Evolutionary conservation across 1,140 invertebrate genomes (phyloP), one percentile per base, ranked within the genome.

Genomic region (Heliconius congener): DNA sequence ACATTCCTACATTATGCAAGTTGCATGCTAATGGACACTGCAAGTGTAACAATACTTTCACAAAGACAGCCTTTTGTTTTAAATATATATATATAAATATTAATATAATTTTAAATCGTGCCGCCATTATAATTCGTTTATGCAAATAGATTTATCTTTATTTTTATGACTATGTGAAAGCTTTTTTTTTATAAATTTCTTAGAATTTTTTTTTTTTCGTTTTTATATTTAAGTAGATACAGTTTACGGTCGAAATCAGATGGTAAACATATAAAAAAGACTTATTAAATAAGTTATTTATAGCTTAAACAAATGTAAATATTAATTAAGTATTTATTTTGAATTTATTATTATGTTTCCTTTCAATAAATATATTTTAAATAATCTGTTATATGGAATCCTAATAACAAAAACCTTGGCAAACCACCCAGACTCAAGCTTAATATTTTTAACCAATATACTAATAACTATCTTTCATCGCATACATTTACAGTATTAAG

Each of bases 1-100:
- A 73, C 71, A 81, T 82, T 85, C 30, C 73, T 76, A 60, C 73
- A 84, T 80, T 82, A 85, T 86, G 85, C 82, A 79, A 83, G 79
- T 57, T 27, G 79, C 78, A 81, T 84, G 81, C 78, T 85, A 81
- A 78, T 78, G 16, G 27, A 39, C 74, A 46, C 42, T 50, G 73
- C 71, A 60, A 76, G 70, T 70, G 74, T 71, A 76, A 70, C 39
- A 39, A 46, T 70, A 76, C 74, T 76, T 76, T 76, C 74, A 76
- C 60, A 50, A 70, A 70, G 52, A 39, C 57, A 70, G 37, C 66
- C 39, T 50, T 76, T 50, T 70, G 57, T 60, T 66, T 66, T 30
- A 52, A 46, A 46, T 52, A 52, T 52, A 66, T 37, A 30, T 30
- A 37, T 66, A 30, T 66, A 66, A 66, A 66, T 66, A 66, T 66